Evolutionary conservation across 1,140 invertebrate species (phyloP), one percentile per base, ranked within the genome.

Genomic region (Drosophila melanica): DNA sequence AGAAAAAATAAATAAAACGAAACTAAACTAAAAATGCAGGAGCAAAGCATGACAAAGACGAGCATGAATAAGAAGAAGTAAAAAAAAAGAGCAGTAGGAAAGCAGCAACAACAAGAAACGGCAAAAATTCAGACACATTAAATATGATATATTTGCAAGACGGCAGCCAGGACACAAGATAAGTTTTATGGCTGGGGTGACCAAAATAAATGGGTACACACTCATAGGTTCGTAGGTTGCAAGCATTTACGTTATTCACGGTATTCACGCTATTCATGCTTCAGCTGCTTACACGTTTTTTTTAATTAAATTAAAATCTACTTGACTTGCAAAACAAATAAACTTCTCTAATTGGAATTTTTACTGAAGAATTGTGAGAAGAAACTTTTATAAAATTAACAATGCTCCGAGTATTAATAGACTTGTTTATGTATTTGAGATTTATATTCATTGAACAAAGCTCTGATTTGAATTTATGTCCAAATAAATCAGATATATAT

Each of bases 81-180:
- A 18, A 64, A 14, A 51, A 47, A 33, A 63, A n/a, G n/a, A 55
- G 10, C 35, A 53, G 72, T 27, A 7, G 27, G 4, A 27, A 27
- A 7, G 5, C 5, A 27, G 6, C 27, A 27, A 27, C 27, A 27
- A 27, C 27, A 27, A 27, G 27, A 27, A 27, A 27, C 65, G 64
- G 62, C 69, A 78, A 73, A 58, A 66, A 73, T 65, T 81, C 82
- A 86, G 81, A 86, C 82, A 81, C 82, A 86, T 86, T 86, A 86
- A 86, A 86, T 81, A 86, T 86, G 82, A 86, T 86, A 87, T 86
- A 86, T 86, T 86, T 67, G 82, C 47, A 48, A 59, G 75, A 82
- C 77, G 71, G 75, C 79, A 81, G 82, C 74, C 75, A 73, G 75
- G 57, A 76, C 79, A 78, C 48, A 55, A 87, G 79, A 86, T 86